phyloP scores from a whole-genome alignment of 2,888 invertebrate species.

The Napeogenes inachia region DNA sequence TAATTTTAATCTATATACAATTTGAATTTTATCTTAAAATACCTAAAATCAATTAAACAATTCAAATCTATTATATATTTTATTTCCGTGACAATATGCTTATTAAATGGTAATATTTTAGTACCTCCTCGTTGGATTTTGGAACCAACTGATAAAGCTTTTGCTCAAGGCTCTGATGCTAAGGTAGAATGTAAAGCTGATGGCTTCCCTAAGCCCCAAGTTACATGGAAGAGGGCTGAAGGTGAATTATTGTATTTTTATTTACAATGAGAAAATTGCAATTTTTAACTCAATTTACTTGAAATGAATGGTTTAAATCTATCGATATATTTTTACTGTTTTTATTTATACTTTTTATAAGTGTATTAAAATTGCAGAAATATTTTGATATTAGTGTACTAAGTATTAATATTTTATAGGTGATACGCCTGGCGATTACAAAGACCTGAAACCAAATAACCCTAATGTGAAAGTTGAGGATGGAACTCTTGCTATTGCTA shows the following conservation, averaged over 20 bases:
- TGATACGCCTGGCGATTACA: constrained; percentile 94
- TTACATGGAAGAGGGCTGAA: constrained; percentile 97
- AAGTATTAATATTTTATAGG: constrained; percentile 71
- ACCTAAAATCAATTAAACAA: constrained; percentile 1
- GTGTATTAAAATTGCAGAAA: background rate
- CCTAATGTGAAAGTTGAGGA: constrained; percentile 95
- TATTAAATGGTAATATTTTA: constrained; percentile 70
- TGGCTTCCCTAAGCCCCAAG: constrained; percentile 95
- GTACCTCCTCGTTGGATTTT: constrained; percentile 97
- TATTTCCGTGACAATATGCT: constrained; percentile 9
- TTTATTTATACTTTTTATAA: too few species aligned
- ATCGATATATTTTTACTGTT: too few species aligned
- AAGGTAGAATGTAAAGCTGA: constrained; percentile 97
- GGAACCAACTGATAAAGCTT: constrained; percentile 96
- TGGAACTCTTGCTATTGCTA: constrained; percentile 92
- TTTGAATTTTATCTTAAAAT: background rate
- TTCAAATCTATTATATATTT: background rate
- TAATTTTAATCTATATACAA: background rate
- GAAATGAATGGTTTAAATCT: background rate
- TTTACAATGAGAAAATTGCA: constrained; percentile 14
- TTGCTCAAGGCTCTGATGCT: constrained; percentile 95
- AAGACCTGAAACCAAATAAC: constrained; percentile 93
- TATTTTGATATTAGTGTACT: background rate
- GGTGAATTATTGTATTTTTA: constrained; percentile 73
- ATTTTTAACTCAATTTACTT: background rate